phyloP scores from a whole-genome alignment of 2,888 invertebrate species.

The Rhorus exstirpatorius region DNA sequence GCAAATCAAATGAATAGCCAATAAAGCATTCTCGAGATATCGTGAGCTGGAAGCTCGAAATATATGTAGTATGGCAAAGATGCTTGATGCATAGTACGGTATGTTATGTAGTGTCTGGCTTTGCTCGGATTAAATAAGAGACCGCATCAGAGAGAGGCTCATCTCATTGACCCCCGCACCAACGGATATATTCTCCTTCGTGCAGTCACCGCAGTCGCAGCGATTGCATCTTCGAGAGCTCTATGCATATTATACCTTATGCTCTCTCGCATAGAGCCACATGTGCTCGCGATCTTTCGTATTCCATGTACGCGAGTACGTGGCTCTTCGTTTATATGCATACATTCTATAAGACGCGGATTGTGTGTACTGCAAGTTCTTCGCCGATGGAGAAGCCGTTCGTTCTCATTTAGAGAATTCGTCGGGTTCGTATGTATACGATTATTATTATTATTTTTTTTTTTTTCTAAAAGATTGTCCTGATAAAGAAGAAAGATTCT shows the following conservation, averaged over 20 bases:
- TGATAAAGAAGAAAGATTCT: no score
- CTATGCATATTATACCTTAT: no score
- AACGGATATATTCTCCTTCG: constrained; percentile 40
- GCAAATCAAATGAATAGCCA: constrained; percentile 81
- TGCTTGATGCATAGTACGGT: no score
- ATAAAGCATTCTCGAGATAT: constrained; percentile 73
- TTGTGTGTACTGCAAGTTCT: background rate
- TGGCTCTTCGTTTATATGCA: constrained; percentile 4
- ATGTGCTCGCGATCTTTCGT: constrained; percentile 37
- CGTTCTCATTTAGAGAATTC: no score
- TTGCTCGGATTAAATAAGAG: constrained; percentile 60
- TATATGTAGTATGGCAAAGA: no score
- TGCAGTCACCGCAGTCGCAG: constrained; percentile 25
- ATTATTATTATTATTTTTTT: no score
- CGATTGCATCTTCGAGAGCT: constrained; percentile 46
- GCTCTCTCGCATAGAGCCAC: background rate
- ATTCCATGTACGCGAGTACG: background rate
- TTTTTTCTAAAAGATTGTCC: no score
- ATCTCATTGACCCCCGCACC: constrained; percentile 71
- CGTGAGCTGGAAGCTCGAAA: constrained; percentile 18
- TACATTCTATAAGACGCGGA: background rate
- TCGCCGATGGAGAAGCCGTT: no score
- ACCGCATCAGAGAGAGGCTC: constrained; percentile 67
- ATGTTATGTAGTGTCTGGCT: constrained; percentile 28
- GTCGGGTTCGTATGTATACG: no score